phyloP scores from a whole-genome alignment of 2,797 vertebrate genomes.

The Enteromius paludinosus region DNA sequence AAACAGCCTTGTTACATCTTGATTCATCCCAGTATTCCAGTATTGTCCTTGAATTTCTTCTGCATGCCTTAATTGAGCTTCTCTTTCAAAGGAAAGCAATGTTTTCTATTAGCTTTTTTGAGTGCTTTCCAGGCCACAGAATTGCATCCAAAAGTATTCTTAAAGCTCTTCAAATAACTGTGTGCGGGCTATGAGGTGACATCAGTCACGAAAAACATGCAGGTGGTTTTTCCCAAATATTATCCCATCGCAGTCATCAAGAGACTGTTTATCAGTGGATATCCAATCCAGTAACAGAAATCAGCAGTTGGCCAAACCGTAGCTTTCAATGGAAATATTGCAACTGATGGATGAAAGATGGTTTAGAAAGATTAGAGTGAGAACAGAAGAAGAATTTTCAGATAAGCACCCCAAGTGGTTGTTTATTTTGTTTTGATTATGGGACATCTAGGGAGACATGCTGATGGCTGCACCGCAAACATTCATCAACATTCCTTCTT shows the following conservation, averaged over 20 bases:
- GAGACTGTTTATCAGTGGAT: slow-evolving; percentile 70
- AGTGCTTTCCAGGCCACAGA: slow-evolving; percentile 61
- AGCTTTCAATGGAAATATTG: slow-evolving; percentile 62
- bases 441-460: slow-evolving; percentile 71
- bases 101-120: slow-evolving; percentile 49
- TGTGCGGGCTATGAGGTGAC: slow-evolving; percentile 71
- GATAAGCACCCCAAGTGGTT: slow-evolving; percentile 71
- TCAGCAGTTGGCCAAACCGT: slow-evolving; percentile 67
- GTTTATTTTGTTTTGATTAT: slow-evolving; percentile 80
- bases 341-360: slow-evolving; percentile 62
- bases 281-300: slow-evolving; percentile 61
- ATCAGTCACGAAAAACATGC: slow-evolving; percentile 64
- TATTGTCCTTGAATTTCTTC: slow-evolving; percentile 36
- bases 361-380: slow-evolving; percentile 52
- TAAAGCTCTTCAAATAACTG: slow-evolving; percentile 69
- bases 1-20: slow-evolving; percentile 19
- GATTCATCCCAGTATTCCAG: slow-evolving; percentile 41
- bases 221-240: slow-evolving; percentile 68
- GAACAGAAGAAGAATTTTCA: slow-evolving; percentile 45
- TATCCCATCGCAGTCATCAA: slow-evolving; percentile 70
- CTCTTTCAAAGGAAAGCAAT: slow-evolving; percentile 38
- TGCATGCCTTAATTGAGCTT: slow-evolving; percentile 43
- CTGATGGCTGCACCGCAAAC: slow-evolving; percentile 71
- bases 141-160: slow-evolving; percentile 63
- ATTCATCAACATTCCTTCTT: slow-evolving; percentile 77